A percentile compares a stretch with the other conserved stretches of the same genome.
Evolutionary conservation across 2,797 vertebrate species (phyloP).

Genomic region (Gymnothorax reevesii): DNA sequence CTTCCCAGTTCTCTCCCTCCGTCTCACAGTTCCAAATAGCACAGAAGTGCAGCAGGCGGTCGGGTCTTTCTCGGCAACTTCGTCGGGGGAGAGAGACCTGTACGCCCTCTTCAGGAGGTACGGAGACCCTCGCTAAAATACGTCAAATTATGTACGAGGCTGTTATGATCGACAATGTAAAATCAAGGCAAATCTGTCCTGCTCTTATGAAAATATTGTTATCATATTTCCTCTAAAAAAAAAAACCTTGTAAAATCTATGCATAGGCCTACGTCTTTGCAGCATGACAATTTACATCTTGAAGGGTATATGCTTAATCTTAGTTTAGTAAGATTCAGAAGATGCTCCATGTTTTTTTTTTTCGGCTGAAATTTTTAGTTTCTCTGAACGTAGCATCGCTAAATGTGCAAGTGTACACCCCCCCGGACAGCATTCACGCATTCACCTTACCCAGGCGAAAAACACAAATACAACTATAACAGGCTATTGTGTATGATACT

Average conservation of each 20-base stretch:
- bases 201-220: neutral
- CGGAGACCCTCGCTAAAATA: neutral
- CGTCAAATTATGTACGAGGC: neutral
- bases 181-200: neutral
- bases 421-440: neutral
- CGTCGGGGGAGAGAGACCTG: neutral
- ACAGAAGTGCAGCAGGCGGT: slow-evolving; percentile 24
- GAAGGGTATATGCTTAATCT: no score
- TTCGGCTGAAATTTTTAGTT: neutral
- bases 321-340: no score
- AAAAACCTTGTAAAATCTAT: no score
- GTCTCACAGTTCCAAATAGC: slow-evolving; percentile 18
- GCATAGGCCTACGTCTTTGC: no score
- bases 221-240: no score
- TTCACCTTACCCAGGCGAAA: neutral
- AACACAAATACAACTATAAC: neutral
- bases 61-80: slow-evolving; percentile 18
- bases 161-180: no score
- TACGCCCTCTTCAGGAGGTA: slow-evolving; percentile 31
- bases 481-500: slow-evolving; percentile 1
- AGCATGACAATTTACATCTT: no score
- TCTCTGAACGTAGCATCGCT: neutral
- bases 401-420: neutral
- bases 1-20: slow-evolving; percentile 10
- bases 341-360: no score